Base-by-base conservation (phyloP, 2,888 invertebrate genomes). In the Platypus cylindrus region DNA sequence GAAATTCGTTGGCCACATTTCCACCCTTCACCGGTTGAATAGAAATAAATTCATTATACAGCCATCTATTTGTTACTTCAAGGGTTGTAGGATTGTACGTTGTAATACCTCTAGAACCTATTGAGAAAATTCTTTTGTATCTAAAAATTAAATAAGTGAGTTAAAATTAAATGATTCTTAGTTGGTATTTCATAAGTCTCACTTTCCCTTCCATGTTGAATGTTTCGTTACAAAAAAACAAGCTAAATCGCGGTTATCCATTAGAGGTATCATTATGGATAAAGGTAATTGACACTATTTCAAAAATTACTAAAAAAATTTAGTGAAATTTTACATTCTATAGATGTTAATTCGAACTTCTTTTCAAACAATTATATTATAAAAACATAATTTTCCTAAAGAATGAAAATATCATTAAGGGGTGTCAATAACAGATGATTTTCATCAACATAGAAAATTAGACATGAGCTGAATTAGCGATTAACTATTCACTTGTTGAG, bases 171-270 rank as follows among this genome's bases (percentile, higher is more conserved):
- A 20, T 7, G 5, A 25, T 12, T 25, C 12, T 25, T 11, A 9
- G 5, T 9, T 25, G 25, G 5, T 25, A 8, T 8, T 11, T 27
- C 17, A 24, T 9, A 11, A 15, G 27, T 17, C 76, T 70, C 65
- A 85, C 82, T 89, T 95, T 60, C 97, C 98, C 64, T 93, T 95
- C 97, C 97, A 98, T 16, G 85, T 91, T 12, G 86, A 91, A 63
- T 94, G 93, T 66, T 98, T 98, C 20, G 87, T 93, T 56, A 95
- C 93, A 56, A 90, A 77, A 67, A 90, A 98, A 59, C 95, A 94
- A 47, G 90, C 86, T 59, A 94, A 75, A 76, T 98, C 97, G 56
- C 83, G 78, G 69, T 94, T 95, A 65, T 93, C 90, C 67, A 84
- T 82, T 59, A 86, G 66, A 48, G 78, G 78, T 70, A 75, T 77